phyloP scores from a whole-genome alignment of 2,888 invertebrate genomes.

The Gryllus longicercus region DNA sequence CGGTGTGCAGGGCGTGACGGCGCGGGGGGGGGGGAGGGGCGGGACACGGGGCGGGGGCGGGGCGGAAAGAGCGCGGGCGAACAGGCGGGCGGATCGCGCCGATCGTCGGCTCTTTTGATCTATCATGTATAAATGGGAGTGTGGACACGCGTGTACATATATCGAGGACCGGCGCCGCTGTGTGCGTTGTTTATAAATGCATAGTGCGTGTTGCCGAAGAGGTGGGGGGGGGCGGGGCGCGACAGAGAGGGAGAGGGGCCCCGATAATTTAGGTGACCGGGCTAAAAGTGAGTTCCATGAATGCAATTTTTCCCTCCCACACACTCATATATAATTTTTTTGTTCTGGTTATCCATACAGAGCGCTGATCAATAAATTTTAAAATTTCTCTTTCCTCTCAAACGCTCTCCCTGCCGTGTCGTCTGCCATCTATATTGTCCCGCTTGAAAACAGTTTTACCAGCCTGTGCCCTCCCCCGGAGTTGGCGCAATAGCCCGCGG shows the following conservation, averaged over 20 bases:
- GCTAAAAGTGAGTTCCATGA: background rate
- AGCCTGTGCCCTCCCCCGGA: background rate
- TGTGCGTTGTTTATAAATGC: slow-evolving; percentile 17
- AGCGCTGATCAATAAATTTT: slow-evolving; percentile 8
- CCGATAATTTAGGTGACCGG: background rate
- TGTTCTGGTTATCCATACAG: slow-evolving; percentile 3
- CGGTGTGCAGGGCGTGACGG: no score
- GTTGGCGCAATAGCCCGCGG: background rate
- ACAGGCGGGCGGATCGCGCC: background rate
- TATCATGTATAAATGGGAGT: slow-evolving; percentile 8
- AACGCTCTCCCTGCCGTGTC: slow-evolving; percentile 4
- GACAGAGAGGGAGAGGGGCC: background rate
- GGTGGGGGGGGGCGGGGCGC: background rate
- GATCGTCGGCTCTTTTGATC: background rate
- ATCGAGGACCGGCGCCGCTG: background rate
- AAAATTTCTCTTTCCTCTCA: slow-evolving; percentile 10
- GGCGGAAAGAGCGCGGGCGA: no score
- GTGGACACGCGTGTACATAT: slow-evolving; percentile 11
- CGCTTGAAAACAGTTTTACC: slow-evolving; percentile 10
- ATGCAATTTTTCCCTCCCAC: slow-evolving; percentile 10
- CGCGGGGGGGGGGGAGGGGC: no score
- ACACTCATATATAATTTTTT: slow-evolving; percentile 4
- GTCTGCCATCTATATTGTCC: background rate
- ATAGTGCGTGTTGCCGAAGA: slow-evolving; percentile 7
- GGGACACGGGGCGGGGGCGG: no score